phyloP scores from a whole-genome alignment of 2,888 invertebrate species.

The Leptinotarsa rubiginosa region DNA sequence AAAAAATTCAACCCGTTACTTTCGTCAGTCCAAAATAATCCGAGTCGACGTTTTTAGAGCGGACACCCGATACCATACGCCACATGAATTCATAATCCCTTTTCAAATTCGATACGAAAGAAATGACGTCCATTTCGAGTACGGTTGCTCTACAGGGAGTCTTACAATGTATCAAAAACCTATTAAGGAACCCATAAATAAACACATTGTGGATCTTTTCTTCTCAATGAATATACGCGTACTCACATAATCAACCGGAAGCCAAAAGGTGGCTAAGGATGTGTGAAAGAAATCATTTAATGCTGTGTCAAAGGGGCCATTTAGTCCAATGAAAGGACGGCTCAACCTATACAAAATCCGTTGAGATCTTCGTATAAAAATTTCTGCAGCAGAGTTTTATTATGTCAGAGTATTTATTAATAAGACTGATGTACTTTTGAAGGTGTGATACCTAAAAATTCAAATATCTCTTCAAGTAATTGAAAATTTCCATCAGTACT shows the following conservation, averaged over 20 bases:
- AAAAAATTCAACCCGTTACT: background rate
- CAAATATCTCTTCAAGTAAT: too few relatives aligned
- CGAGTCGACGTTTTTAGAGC: background rate
- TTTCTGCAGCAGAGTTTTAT: background rate
- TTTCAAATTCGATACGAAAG: slow-evolving; percentile 14
- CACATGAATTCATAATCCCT: slow-evolving; percentile 7
- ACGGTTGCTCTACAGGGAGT: slow-evolving; percentile 37
- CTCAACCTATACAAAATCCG: slow-evolving; percentile 30
- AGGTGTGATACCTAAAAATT: too few relatives aligned
- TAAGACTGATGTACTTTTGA: too few relatives aligned
- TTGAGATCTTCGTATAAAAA: background rate
- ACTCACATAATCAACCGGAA: slow-evolving; percentile 50
- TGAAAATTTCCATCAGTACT: too few relatives aligned
- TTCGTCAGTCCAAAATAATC: background rate
- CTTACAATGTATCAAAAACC: slow-evolving; percentile 51
- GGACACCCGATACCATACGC: background rate
- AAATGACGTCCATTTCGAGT: slow-evolving; percentile 36
- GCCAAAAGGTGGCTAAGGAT: slow-evolving; percentile 47
- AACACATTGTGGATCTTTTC: slow-evolving; percentile 46
- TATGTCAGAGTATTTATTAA: too few relatives aligned
- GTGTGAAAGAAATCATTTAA: slow-evolving; percentile 48
- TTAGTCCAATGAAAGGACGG: slow-evolving; percentile 36
- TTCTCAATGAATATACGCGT: slow-evolving; percentile 39
- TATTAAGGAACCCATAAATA: slow-evolving; percentile 49
- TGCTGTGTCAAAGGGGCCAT: slow-evolving; percentile 40